These are phyloP conservation scores for Hoplostethus atlanticus DNA, from an alignment of 2,797 vertebrate genomes.

Conservation along the genomic window DNA sequence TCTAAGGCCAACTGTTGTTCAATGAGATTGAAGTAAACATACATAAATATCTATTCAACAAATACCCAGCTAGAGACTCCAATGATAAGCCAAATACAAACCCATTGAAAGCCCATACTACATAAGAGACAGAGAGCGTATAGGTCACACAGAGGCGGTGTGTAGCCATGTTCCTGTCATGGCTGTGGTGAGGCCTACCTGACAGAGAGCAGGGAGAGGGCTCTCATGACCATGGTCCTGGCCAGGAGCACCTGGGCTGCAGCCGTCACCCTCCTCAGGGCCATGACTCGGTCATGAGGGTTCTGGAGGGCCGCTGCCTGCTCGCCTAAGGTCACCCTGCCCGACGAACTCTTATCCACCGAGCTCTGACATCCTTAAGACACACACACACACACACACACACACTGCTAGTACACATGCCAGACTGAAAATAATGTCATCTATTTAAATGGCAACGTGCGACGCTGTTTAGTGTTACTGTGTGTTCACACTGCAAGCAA, in stretches of 20 bases:
- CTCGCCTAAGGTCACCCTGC: constrained; percentile 93
- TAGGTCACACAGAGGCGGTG: not conserved
- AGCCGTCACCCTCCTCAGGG: constrained; percentile 93
- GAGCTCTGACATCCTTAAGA: constrained; percentile 93
- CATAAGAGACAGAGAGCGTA: not conserved
- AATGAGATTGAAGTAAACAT: too few relatives aligned
- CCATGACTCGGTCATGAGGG: constrained; percentile 95
- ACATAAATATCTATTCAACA: too few relatives aligned
- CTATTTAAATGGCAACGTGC: too few relatives aligned
- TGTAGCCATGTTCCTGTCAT: not conserved
- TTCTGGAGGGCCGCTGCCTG: constrained; percentile 93
- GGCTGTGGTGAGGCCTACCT: constrained; percentile 56
- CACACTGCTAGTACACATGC: not conserved
- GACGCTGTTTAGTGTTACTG: too few relatives aligned
- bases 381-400: constrained; percentile 12
- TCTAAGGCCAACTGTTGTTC: too few relatives aligned
- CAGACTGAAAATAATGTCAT: not conserved
- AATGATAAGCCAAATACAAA: too few relatives aligned
- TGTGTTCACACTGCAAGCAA: too few relatives aligned
- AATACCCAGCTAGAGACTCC: too few relatives aligned
- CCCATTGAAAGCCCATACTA: too few relatives aligned
- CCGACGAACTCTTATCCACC: constrained; percentile 94
- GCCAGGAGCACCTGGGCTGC: constrained; percentile 97
- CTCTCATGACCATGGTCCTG: constrained; percentile 99
- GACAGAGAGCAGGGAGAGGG: constrained; percentile 93